Evolutionary conservation across 1,140 invertebrate species (phyloP), one percentile per base, ranked within the genome.

Genomic region (Drosophila guanche): DNA sequence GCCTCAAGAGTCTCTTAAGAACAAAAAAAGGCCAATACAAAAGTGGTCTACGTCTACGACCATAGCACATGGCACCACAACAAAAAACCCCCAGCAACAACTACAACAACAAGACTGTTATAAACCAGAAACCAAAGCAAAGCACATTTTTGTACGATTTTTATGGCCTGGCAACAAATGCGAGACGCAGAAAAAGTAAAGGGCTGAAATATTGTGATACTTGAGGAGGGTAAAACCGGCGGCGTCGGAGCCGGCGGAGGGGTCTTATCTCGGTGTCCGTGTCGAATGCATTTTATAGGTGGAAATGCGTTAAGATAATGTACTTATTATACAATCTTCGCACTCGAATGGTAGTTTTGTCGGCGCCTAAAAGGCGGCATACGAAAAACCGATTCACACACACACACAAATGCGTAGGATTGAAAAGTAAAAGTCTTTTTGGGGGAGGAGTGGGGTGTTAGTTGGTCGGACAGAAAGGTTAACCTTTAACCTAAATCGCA

Each of bases 401-500:
- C 23, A 59, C 23, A 63, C 43, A 29, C 27, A 27, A 7, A 33
- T 6, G 61, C 40, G 56, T 51, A 46, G 29, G 23, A 20, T 43
- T 53, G 16, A 72, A 88, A 88, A 88, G 83, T 88, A 88, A 88
- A 88, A 88, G 84, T 86, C 63, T 83, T 83, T 58, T 40, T 58
- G 75, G 77, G 69, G 59, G 73, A 4, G 10, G 8, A 3, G 8
- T 33, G 8, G 29, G 33, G 10, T 20, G 16, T 20, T 20, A 5
- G 10, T 37, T 10, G 33, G 10, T 12, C 10, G 33, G 33, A 37
- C 33, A 61, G 27, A 27, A 46, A 23, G 60, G 60, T 72, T 88
- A 79, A 89, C 79, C 83, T 83, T 88, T 88, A 88, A 88, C 83
- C 83, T 76, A 88, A 89, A 88, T 88, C 71, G 75, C 55, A 65